Evolutionary conservation across 2,888 invertebrate genomes (phyloP).

Genomic region (Drosophila anceps): DNA sequence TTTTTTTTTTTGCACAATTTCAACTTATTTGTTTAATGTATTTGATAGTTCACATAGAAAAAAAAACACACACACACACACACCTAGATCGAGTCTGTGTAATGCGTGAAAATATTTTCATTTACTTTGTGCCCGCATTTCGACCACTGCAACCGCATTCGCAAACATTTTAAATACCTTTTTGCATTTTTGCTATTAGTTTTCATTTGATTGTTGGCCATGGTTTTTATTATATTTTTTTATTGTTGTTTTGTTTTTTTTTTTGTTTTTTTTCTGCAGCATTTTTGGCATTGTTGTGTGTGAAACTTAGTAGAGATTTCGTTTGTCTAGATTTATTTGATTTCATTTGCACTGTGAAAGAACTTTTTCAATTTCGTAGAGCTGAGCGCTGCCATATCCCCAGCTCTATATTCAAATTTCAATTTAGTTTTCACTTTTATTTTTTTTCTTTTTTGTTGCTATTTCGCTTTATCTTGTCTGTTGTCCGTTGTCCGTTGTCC

Average conservation of each 20-base stretch:
- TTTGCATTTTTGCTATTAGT: conserved; percentile 72
- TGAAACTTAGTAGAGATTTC: conserved; percentile 47
- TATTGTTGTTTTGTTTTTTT: conserved; percentile 14
- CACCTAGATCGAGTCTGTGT: conserved; percentile 10
- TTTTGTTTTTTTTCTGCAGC: conserved; percentile 12
- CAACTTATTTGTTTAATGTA: conserved; percentile 30
- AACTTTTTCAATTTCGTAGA: conserved; percentile 51
- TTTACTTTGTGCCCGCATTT: conserved; percentile 69
- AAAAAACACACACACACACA: no score
- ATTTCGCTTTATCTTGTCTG: conserved; percentile 1
- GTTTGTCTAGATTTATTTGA: conserved; percentile 51
- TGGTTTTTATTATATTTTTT: conserved; percentile 18
- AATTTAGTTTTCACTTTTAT: conserved; percentile 57
- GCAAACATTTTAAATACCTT: conserved; percentile 80
- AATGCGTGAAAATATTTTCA: conserved; percentile 60
- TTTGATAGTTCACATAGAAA: conserved; percentile 18
- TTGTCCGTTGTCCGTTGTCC: conserved; percentile 11
- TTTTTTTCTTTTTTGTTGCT: neutral
- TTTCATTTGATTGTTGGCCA: conserved; percentile 60
- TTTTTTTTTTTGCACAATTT: neutral
- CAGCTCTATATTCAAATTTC: conserved; percentile 42
- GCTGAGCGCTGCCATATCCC: conserved; percentile 1
- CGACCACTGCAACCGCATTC: conserved; percentile 73
- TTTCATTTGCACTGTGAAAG: conserved; percentile 42
- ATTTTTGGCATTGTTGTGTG: conserved; percentile 48